phyloP scores from a whole-genome alignment of 2,888 invertebrate species.

The Cheilosia variabilis region DNA sequence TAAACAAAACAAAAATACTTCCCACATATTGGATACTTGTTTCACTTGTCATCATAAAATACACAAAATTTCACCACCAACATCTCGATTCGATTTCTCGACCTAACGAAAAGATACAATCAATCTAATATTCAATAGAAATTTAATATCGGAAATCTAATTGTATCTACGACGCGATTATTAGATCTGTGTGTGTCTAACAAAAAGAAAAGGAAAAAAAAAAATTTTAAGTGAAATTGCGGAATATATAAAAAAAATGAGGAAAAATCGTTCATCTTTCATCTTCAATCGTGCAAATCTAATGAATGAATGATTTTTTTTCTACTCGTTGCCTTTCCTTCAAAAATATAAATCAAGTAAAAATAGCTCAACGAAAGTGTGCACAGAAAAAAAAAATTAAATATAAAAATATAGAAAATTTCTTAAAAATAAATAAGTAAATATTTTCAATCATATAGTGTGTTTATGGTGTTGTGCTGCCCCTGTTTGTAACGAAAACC shows the following conservation, averaged over 20 bases:
- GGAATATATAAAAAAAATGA: slow-evolving; percentile 48
- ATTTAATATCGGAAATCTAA: slow-evolving; percentile 57
- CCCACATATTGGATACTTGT: slow-evolving; percentile 62
- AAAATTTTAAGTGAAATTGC: slow-evolving; percentile 65
- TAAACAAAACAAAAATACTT: slow-evolving; percentile 11
- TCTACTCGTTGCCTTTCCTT: slow-evolving; percentile 58
- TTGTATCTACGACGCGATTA: slow-evolving; percentile 73
- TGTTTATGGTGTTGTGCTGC: slow-evolving; percentile 51
- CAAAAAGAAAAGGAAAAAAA: slow-evolving; percentile 19
- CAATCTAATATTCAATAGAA: slow-evolving; percentile 56
- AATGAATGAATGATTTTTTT: slow-evolving; percentile 74
- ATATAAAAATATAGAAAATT: slow-evolving; percentile 24
- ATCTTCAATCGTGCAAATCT: slow-evolving; percentile 75
- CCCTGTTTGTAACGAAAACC: slow-evolving; percentile 59
- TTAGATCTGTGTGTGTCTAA: slow-evolving; percentile 51
- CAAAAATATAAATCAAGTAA: slow-evolving; percentile 70
- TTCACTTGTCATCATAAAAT: slow-evolving; percentile 40
- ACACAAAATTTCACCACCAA: slow-evolving; percentile 14
- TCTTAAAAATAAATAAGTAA: slow-evolving; percentile 22
- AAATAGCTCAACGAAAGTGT: slow-evolving; percentile 71
- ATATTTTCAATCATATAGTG: slow-evolving; percentile 37
- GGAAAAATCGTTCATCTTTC: slow-evolving; percentile 70
- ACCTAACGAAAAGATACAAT: slow-evolving; percentile 66
- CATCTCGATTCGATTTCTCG: slow-evolving; percentile 72
- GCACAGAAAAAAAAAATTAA: slow-evolving; percentile 42